Evolutionary conservation across 2,113 vertebrate genomes (phyloP).

Genomic region (Addax nasomaculatus): DNA sequence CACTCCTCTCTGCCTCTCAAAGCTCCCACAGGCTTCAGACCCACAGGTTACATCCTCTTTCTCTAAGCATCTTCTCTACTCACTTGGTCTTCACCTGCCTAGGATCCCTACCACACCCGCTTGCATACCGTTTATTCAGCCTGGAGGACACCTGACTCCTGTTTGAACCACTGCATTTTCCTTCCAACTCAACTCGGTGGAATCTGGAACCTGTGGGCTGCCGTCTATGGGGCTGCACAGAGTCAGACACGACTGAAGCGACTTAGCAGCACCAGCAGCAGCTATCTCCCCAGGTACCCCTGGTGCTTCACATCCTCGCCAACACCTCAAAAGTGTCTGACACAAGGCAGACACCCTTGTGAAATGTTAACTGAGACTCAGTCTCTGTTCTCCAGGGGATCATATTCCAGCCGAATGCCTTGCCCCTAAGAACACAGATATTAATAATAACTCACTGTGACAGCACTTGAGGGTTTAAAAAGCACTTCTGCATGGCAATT

Average conservation of each 20-base stretch:
- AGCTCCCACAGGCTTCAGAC: background rate
- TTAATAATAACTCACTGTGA: background rate
- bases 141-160: background rate
- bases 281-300: background rate
- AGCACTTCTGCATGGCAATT: background rate
- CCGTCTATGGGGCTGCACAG: too few species aligned
- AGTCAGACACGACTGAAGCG: too few species aligned
- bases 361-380: background rate
- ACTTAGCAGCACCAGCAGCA: too few species aligned
- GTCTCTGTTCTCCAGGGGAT: background rate
- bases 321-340: accelerated
- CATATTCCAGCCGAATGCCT: background rate
- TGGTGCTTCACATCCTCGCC: background rate
- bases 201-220: background rate
- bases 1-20: background rate
- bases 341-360: accelerated
- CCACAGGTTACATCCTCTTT: accelerated
- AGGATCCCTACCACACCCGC: background rate
- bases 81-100: too few species aligned
- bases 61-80: background rate
- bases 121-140: accelerated
- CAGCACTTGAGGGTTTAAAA: background rate
- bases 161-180: background rate
- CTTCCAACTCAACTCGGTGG: background rate
- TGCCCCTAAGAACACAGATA: background rate